Percentiles rank a stretch among this genome's conserved stretches.
These are phyloP conservation scores for Phyllotreta cruciferae DNA, from an alignment of 2,888 invertebrate species.

Conservation along the genomic window DNA sequence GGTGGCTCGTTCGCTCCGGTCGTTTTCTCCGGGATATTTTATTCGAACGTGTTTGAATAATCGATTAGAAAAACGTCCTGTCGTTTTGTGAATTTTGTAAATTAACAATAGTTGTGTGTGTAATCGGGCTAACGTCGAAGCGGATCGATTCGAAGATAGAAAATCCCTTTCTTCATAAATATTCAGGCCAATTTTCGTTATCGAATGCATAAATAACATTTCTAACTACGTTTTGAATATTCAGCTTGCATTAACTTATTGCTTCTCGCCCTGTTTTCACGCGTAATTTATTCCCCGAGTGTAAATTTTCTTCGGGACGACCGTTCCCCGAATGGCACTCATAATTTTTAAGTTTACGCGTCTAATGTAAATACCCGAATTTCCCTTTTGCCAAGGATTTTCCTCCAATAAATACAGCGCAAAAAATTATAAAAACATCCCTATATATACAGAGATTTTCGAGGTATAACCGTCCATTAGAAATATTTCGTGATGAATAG, in stretches of 20 bases:
- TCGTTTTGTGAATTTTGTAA: too few species aligned
- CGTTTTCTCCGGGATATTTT: constrained; percentile 3
- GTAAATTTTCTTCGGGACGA: constrained; percentile 32
- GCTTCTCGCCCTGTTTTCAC: constrained; percentile 36
- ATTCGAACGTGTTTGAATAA: constrained; percentile 17
- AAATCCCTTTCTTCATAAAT: constrained; percentile 35
- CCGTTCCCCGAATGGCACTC: constrained; percentile 25
- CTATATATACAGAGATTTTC: too few species aligned
- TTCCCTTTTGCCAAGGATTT: background rate
- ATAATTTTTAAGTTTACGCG: constrained; percentile 19
- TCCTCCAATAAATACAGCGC: too few species aligned
- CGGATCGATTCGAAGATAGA: constrained; percentile 25
- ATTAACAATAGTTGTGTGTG: too few species aligned
- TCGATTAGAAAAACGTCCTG: too few species aligned
- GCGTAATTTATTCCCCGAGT: constrained; percentile 37
- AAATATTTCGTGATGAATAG: too few species aligned
- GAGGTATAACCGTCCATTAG: too few species aligned
- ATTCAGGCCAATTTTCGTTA: constrained; percentile 34
- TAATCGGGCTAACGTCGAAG: background rate
- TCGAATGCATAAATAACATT: constrained; percentile 35
- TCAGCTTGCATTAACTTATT: constrained; percentile 40
- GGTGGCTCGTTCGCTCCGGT: constrained; percentile 37
- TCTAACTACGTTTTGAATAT: constrained; percentile 39
- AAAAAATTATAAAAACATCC: background rate
- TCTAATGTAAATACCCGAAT: too few species aligned